Evolutionary conservation across 92 coral and sea anemone genomes (phyloP), one percentile per base, ranked within the genome.

Genomic region (Bergia puertoricense): DNA sequence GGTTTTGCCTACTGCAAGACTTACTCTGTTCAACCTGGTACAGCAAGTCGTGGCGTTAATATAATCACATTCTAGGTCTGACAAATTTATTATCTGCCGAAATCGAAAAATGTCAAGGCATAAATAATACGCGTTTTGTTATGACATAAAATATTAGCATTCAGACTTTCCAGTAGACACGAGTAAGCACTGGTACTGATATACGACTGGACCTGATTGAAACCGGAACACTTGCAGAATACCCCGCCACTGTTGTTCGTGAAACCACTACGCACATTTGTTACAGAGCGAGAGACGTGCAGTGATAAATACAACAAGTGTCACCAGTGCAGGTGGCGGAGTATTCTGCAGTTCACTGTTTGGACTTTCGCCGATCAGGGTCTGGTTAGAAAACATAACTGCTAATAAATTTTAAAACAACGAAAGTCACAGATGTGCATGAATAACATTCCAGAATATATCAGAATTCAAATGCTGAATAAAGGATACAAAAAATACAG

Each of bases 401-500:
- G 69, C 69, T 16, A 7, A 18, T 0, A 16, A 62, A 20, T 20
- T 62, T 11, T 6, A 36, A 56, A 30, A 38, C 39, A 30, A 39
- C 48, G 51, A 8, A 36, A 72, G 15, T 36, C 0, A 22, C 8
- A 43, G 6, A 15, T 22, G 37, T 6, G 5, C 3, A 54, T 54
- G 59, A 57, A 13, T 4, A 36, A 57, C 56, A 76, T 38, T 36
- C 73, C 36, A 51, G 54, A 45, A 4, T 54, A 77, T 23, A 43
- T 14, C n/a, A 59, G 16, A 41, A 57, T 4, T 73, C 8, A n/a
- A 79, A 41, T 9, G 13, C 44, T 44, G 11, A 48, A 36, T 10
- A 81, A 97, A 97, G 97, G 99, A 97, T 97, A 97, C 99, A 92
- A 93, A 97, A 89, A 95, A 97, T 59, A 97, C 99, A 0, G 99